Base-by-base conservation (phyloP, 2,113 vertebrate species). In the Serinus canaria region DNA sequence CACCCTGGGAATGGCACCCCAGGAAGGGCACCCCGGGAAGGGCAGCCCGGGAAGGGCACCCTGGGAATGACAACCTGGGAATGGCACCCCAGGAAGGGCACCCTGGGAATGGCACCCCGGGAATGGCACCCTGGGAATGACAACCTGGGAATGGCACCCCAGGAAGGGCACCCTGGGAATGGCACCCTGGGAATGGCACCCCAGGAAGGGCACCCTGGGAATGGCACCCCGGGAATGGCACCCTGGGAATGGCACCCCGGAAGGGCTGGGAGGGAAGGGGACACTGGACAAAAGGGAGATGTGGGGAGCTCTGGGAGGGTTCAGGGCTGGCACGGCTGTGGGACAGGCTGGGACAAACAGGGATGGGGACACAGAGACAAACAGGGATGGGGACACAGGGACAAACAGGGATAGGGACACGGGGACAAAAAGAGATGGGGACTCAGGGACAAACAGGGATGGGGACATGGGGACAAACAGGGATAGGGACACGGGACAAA, bases 301-400 rank as follows among this genome's bases (percentile, higher is more conserved):
- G 22, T 8, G 33, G n/a, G 53, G 44, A 11, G 5, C 25, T 10
- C 62, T 0, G 0, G 46, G 53, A 63, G n/a, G 25, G 17, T 9
- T n/a, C 27, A 10, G 25, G 1, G 22, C 11, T 33, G 47, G 59
- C 24, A 21, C 2, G 1, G 59, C 19, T 3, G 2, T 20, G 83
- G 60, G 60, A 79, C 15, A 53, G 31, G 30, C n/a, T 35, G 84
- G 56, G 24, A 44, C 33, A 11, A 24, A 24, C 20, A 8, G 64
- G 58, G 55, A 25, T 21, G 31, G 56, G 66, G 56, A 64, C 59
- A 37, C 15, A 10, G 43, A 30, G 63, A 66, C 47, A 20, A 17
- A 9, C 15, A 24, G 52, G 44, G 41, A 15, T 23, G 16, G 60
- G 23, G 31, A 64, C 23, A 44, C 1, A 5, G 37, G 39, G 67